Percentiles rank a stretch among this genome's conserved stretches.
phyloP scores from a whole-genome alignment of 2,797 vertebrate genomes.

The Chaetophractus vellerosus region DNA sequence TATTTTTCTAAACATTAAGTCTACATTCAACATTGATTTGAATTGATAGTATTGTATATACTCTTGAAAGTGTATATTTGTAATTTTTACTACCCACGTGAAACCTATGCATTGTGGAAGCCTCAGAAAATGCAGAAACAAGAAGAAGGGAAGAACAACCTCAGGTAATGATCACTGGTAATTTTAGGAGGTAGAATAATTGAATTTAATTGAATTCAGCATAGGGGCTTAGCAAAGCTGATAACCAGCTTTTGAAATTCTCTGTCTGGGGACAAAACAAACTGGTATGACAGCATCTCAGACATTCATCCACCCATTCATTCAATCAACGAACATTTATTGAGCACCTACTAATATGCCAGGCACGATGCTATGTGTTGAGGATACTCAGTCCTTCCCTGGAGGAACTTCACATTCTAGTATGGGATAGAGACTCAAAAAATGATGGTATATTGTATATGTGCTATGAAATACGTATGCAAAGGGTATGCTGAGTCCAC shows the following conservation, averaged over 20 bases:
- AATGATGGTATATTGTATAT: not conserved
- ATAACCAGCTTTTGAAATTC: not conserved
- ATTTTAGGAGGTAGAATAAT: not conserved
- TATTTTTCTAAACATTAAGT: not conserved
- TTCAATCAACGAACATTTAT: not conserved
- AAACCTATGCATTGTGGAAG: not conserved
- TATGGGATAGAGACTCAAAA: not conserved
- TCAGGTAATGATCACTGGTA: not conserved
- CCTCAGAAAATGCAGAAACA: not conserved
- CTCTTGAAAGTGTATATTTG: not conserved
- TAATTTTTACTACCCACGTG: slow-evolving; percentile 31
- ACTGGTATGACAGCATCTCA: not conserved
- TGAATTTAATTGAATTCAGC: slow-evolving; percentile 23
- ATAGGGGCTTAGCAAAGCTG: not conserved
- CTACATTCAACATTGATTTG: not conserved
- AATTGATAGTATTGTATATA: slow-evolving; percentile 7
- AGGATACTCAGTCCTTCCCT: not conserved
- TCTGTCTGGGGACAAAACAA: not conserved
- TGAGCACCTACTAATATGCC: not conserved
- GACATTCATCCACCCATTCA: not conserved
- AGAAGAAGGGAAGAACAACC: slow-evolving; percentile 23
- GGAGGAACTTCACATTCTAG: not conserved
- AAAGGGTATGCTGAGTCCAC: not conserved
- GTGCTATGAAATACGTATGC: not conserved
- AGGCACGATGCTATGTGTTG: not conserved